Evolutionary conservation across 2,888 invertebrate genomes (phyloP).

Genomic region (Caenorhabditis doughertyi): DNA sequence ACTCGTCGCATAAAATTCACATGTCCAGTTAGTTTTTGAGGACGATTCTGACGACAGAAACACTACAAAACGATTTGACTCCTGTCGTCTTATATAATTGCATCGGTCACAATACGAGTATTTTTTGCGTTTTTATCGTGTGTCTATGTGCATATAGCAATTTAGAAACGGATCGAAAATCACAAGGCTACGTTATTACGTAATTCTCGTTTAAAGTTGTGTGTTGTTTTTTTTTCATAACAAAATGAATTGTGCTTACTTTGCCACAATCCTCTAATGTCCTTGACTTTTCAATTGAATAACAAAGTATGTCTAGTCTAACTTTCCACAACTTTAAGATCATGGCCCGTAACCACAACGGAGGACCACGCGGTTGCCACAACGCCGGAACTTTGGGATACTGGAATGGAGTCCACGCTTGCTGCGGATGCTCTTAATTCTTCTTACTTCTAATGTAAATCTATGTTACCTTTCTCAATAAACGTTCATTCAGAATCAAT

Average conservation of each 20-base stretch:
- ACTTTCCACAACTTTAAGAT: conserved; percentile 43
- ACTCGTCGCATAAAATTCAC: conserved; percentile 27
- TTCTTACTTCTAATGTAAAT: neutral
- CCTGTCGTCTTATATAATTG: conserved; percentile 5
- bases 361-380: conserved; percentile 78
- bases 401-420: conserved; percentile 74
- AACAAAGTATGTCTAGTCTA: conserved; percentile 16
- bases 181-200: conserved; percentile 34
- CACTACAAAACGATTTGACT: conserved; percentile 47
- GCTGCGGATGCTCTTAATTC: conserved; percentile 74
- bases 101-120: conserved; percentile 10
- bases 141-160: conserved; percentile 24
- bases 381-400: conserved; percentile 74
- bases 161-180: conserved; percentile 34
- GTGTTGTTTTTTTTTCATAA: conserved; percentile 32
- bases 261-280: conserved; percentile 7
- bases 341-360: conserved; percentile 76
- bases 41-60: conserved; percentile 42
- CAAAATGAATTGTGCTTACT: neutral
- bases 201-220: conserved; percentile 4
- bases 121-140: conserved; percentile 8
- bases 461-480: neutral
- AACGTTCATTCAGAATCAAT: conserved; percentile 12
- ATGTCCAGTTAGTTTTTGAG: conserved; percentile 22
- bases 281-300: conserved; percentile 10